phyloP scores from a whole-genome alignment of 1,140 invertebrate genomes.

The Sycobia sp. region DNA sequence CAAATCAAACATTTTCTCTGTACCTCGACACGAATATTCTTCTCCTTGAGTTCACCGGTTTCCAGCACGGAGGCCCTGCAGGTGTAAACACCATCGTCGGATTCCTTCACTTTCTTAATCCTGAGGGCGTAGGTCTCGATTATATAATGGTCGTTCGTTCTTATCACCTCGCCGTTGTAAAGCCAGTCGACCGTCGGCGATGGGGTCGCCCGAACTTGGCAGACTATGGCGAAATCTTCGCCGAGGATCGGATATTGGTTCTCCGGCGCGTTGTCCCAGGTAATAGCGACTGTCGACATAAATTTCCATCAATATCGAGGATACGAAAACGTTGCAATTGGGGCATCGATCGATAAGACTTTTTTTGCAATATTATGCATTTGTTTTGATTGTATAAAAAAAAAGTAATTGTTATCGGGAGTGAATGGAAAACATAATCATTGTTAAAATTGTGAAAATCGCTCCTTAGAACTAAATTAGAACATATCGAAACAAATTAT shows the following conservation, averaged over 20 bases:
- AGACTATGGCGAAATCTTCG: constrained; percentile 77
- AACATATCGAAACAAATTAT: too few relatives aligned
- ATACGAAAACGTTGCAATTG: constrained; percentile 8
- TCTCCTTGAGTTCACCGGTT: constrained; percentile 77
- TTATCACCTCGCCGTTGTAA: constrained; percentile 72
- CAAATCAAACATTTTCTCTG: too few relatives aligned
- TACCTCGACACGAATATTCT: constrained; percentile 80
- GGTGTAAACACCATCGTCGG: constrained; percentile 83
- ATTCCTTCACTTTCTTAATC: constrained; percentile 78
- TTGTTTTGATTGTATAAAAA: too few relatives aligned
- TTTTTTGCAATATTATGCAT: constrained; percentile 5
- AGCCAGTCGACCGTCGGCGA: constrained; percentile 83
- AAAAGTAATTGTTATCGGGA: too few relatives aligned
- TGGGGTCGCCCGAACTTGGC: constrained; percentile 83
- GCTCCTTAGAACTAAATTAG: too few relatives aligned
- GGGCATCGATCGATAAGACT: constrained; percentile 25
- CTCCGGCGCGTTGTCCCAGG: constrained; percentile 81
- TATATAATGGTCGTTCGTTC: constrained; percentile 72
- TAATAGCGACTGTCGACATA: constrained; percentile 80
- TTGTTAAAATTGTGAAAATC: too few relatives aligned
- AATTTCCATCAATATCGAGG: neutral
- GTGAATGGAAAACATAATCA: too few relatives aligned
- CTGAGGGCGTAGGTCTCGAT: constrained; percentile 76
- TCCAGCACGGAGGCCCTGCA: constrained; percentile 80
- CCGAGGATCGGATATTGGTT: constrained; percentile 81